These are phyloP conservation scores for Botia almorhae DNA, from an alignment of 2,797 vertebrate species.

Conservation along the genomic window DNA sequence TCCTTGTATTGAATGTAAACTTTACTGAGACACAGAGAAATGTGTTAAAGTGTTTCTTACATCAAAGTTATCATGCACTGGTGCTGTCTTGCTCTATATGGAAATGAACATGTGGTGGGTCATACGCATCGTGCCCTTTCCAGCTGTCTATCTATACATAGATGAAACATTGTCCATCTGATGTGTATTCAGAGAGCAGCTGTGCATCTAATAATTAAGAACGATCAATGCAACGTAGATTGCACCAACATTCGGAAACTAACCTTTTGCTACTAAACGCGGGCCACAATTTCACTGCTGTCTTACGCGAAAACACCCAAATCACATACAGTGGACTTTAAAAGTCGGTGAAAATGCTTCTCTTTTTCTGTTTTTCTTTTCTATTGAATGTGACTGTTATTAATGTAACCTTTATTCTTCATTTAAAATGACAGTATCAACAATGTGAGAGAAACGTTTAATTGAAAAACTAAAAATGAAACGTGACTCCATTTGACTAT, in stretches of 20 bases:
- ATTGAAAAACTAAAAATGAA: neutral
- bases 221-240: constrained; percentile 52
- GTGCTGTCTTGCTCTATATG: constrained; percentile 47
- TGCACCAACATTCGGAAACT: no score
- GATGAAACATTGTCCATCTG: constrained; percentile 54
- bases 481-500: neutral
- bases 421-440: neutral
- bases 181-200: constrained; percentile 53
- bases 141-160: constrained; percentile 64
- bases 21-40: no score
- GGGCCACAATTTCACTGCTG: neutral
- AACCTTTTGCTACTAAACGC: neutral
- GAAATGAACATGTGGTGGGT: constrained; percentile 61
- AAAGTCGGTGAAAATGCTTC: neutral
- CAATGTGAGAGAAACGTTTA: neutral
- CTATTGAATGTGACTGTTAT: no score
- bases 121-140: constrained; percentile 58
- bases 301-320: neutral
- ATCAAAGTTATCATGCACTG: constrained; percentile 42
- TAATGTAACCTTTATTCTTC: neutral
- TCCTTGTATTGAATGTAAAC: no score
- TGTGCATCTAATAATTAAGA: constrained; percentile 59
- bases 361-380: no score
- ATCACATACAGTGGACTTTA: neutral
- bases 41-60: constrained; percentile 25